phyloP scores from a whole-genome alignment of 2,113 vertebrate species.

The Corvus hawaiiensis region DNA sequence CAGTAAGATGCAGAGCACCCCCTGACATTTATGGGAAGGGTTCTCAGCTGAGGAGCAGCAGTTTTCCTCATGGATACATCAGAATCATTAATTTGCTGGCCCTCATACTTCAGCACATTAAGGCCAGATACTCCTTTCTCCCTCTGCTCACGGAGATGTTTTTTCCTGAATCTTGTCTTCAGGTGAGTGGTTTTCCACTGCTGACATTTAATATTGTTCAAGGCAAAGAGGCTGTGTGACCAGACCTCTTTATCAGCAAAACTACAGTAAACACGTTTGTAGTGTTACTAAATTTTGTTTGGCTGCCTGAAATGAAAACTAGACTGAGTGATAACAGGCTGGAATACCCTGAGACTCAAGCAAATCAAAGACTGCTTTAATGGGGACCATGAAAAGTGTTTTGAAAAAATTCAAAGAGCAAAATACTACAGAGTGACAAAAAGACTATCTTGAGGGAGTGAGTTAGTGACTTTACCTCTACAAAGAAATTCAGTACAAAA shows the following conservation, averaged over 20 bases:
- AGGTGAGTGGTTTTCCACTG: background rate
- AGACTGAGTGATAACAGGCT: constrained; percentile 8
- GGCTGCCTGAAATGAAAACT: constrained; percentile 24
- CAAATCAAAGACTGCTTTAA: constrained; percentile 33
- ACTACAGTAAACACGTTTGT: background rate
- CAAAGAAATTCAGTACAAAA: background rate
- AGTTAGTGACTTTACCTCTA: background rate
- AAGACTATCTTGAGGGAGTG: background rate
- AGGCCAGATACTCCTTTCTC: background rate
- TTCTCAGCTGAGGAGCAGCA: background rate
- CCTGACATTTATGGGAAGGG: background rate
- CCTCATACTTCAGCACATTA: background rate
- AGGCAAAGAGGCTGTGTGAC: constrained; percentile 2
- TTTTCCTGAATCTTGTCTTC: background rate
- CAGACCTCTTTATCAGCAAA: constrained; percentile 8
- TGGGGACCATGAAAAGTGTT: background rate
- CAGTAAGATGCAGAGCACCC: background rate
- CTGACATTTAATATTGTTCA: background rate
- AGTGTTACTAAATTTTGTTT: constrained; percentile 23
- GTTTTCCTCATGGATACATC: background rate
- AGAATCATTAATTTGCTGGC: background rate
- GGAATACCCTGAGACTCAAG: background rate
- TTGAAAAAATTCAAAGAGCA: background rate
- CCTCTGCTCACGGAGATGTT: background rate
- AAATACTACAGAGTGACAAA: background rate